phyloP scores from a whole-genome alignment of 1,140 invertebrate species.

The Panagrolaimus sp. region DNA sequence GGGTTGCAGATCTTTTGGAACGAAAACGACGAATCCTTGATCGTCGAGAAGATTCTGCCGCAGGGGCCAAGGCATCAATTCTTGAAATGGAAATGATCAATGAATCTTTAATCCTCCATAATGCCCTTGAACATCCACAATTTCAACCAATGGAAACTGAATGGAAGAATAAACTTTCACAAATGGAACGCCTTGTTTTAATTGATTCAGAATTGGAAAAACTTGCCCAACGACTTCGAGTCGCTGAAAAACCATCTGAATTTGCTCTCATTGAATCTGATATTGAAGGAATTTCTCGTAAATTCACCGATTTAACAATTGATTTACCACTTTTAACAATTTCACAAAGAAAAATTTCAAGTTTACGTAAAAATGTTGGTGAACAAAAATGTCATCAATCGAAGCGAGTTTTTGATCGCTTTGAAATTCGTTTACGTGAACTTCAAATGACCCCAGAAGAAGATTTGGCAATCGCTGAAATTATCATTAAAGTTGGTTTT shows the following conservation, averaged over 20 bases:
- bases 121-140: constrained; percentile 20
- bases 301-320: neutral
- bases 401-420: constrained; percentile 16
- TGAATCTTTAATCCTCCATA: constrained; percentile 23
- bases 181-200: constrained; percentile 31
- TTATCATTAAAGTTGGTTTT: constrained; percentile 14
- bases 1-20: constrained; percentile 31
- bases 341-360: neutral
- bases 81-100: constrained; percentile 41
- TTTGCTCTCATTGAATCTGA: constrained; percentile 5
- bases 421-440: constrained; percentile 19
- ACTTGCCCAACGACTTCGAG: neutral
- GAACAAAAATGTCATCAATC: constrained; percentile 16
- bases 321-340: constrained; percentile 19
- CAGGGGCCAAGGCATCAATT: constrained; percentile 37
- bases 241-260: constrained; percentile 16
- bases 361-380: constrained; percentile 21
- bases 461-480: constrained; percentile 27
- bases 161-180: constrained; percentile 26
- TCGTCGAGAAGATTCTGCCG: constrained; percentile 35
- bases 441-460: constrained; percentile 36
- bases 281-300: neutral
- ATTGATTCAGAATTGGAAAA: constrained; percentile 17
- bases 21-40: constrained; percentile 30
- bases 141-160: constrained; percentile 27